Percentiles rank a stretch among this genome's conserved stretches.
Evolutionary conservation across 2,888 invertebrate genomes (phyloP).

Genomic region (Lordiphosa fenestrarum): DNA sequence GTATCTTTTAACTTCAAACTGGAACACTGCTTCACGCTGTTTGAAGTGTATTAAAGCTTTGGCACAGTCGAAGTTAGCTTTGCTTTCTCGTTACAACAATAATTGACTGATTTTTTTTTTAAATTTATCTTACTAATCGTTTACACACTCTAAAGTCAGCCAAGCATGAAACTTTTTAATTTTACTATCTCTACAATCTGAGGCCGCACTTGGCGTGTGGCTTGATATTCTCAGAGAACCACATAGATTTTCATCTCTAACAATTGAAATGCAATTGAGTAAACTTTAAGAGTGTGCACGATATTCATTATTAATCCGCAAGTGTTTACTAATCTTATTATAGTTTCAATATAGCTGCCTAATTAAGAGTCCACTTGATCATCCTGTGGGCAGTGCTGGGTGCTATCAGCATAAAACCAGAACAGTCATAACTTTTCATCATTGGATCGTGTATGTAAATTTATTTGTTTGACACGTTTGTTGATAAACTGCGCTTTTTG

Average conservation of each 20-base stretch:
- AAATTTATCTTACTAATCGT: neutral
- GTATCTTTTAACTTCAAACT: too few relatives aligned
- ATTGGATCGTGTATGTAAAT: conserved; percentile 54
- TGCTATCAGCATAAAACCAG: conserved; percentile 11
- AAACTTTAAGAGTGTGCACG: conserved; percentile 27
- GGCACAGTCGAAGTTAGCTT: too few relatives aligned
- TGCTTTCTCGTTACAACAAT: neutral
- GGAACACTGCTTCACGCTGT: too few relatives aligned
- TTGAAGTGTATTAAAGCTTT: too few relatives aligned
- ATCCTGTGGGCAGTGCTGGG: conserved; percentile 13
- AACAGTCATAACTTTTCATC: conserved; percentile 48
- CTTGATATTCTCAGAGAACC: too few relatives aligned
- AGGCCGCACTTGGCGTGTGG: too few relatives aligned
- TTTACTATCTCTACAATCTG: neutral
- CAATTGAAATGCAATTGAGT: conserved; percentile 32
- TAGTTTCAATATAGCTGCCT: conserved; percentile 15
- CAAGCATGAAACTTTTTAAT: neutral
- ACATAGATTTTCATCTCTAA: conserved; percentile 11
- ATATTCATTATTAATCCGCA: conserved; percentile 34
- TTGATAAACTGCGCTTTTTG: conserved; percentile 12
- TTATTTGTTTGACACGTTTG: conserved; percentile 49
- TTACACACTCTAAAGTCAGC: conserved; percentile 11
- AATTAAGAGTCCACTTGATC: conserved; percentile 53
- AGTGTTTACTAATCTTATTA: neutral
- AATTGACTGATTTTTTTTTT: neutral